These are phyloP conservation scores for Loris lydekkerianus DNA, from an alignment of 2,797 vertebrate species.

Conservation along the genomic window DNA sequence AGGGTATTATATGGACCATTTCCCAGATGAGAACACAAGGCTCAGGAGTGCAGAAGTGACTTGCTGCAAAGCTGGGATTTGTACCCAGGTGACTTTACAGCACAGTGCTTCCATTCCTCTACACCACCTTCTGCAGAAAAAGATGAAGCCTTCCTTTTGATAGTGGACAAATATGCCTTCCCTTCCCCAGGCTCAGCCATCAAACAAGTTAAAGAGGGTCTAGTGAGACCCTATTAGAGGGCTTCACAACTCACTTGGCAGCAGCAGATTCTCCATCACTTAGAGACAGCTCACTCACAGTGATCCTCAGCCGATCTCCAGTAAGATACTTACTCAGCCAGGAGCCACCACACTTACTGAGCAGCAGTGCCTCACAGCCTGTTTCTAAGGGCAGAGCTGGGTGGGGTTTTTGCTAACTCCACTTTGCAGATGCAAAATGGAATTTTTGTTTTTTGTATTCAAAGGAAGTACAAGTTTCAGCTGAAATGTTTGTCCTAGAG, in stretches of 20 bases:
- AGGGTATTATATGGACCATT: neutral
- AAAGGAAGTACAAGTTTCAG: neutral
- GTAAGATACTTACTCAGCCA: neutral
- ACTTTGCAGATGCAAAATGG: neutral
- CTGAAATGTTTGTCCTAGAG: neutral
- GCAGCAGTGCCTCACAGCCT: neutral
- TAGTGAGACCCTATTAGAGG: neutral
- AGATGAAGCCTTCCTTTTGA: neutral
- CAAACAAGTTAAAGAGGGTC: neutral
- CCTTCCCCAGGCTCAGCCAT: neutral
- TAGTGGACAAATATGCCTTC: neutral
- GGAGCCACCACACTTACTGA: neutral
- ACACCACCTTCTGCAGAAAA: neutral
- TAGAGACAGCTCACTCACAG: neutral
- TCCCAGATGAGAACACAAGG: neutral
- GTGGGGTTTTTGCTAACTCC: neutral
- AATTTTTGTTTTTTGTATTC: neutral
- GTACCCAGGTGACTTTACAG: neutral
- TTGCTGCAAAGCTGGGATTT: neutral
- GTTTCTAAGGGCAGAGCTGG: slow-evolving; percentile 16
- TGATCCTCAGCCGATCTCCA: neutral
- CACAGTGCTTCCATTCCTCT: neutral
- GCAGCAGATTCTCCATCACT: neutral
- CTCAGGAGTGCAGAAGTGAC: neutral
- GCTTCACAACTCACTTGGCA: neutral